Evolutionary conservation across 2,888 invertebrate species (phyloP).

Genomic region (Drosophila rubida): DNA sequence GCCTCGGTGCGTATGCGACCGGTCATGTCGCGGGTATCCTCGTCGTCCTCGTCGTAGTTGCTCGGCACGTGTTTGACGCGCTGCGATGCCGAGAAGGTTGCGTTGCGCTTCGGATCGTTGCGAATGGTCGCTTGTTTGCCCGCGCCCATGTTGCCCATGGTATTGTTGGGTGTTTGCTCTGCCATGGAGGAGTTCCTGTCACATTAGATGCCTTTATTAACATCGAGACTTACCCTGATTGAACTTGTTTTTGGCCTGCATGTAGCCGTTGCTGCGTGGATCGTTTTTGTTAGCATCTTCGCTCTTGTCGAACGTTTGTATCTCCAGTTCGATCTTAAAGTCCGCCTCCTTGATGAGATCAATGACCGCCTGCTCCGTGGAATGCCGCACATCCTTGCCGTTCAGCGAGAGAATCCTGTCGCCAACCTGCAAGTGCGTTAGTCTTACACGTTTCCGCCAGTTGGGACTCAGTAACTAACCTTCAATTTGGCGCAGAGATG

Average conservation of each 20-base stretch:
- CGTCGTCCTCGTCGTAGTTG: slow-evolving; percentile 86
- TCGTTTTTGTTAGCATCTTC: slow-evolving; percentile 62
- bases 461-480: slow-evolving; percentile 85
- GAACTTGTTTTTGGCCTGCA: slow-evolving; percentile 71
- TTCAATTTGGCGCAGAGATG: slow-evolving; percentile 94
- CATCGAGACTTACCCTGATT: slow-evolving; percentile 58
- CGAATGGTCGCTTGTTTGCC: slow-evolving; percentile 48
- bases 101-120: slow-evolving; percentile 60
- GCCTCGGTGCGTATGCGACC: slow-evolving; percentile 92
- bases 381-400: slow-evolving; percentile 94
- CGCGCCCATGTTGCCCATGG: slow-evolving; percentile 39
- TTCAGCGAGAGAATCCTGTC: slow-evolving; percentile 90
- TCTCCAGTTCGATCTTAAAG: slow-evolving; percentile 94
- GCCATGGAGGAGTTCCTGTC: background rate
- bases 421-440: slow-evolving; percentile 72
- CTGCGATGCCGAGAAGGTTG: slow-evolving; percentile 69
- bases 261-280: slow-evolving; percentile 79
- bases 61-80: slow-evolving; percentile 57
- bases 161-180: slow-evolving; percentile 60
- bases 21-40: slow-evolving; percentile 91
- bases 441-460: background rate
- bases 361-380: slow-evolving; percentile 97
- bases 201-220: background rate
- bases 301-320: slow-evolving; percentile 88
- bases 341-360: slow-evolving; percentile 96